Percentiles rank a stretch among this genome's conserved stretches.
Evolutionary conservation across 2,797 vertebrate species (phyloP).

Genomic region (Lepilemur septentrionalis): DNA sequence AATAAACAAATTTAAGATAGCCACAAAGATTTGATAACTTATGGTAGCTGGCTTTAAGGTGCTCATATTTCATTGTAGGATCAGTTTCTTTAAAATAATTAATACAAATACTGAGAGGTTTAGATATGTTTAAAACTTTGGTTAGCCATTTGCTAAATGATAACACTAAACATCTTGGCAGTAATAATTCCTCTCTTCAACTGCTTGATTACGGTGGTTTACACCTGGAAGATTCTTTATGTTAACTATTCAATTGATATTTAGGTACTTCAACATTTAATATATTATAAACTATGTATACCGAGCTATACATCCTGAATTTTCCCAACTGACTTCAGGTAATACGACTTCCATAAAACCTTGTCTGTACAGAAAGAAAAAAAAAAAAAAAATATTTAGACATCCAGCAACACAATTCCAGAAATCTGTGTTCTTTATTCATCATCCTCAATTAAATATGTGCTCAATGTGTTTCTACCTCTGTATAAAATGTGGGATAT

Average conservation of each 20-base stretch:
- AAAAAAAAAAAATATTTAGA: not conserved
- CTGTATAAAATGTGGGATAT: not conserved
- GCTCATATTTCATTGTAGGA: not conserved
- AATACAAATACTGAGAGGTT: not conserved
- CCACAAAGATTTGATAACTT: not conserved
- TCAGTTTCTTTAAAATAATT: not conserved
- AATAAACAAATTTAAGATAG: not conserved
- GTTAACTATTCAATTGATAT: not conserved
- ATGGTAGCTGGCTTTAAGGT: not conserved
- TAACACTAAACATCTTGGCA: not conserved
- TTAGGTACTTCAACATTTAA: not conserved
- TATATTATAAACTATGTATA: not conserved
- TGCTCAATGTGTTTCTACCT: not conserved
- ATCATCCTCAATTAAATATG: not conserved
- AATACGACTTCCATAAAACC: not conserved
- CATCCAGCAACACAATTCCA: not conserved
- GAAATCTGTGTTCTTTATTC: not conserved
- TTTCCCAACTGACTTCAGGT: not conserved
- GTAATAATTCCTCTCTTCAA: not conserved
- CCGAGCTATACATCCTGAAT: not conserved
- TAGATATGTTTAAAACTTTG: not conserved
- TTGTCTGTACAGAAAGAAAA: not conserved
- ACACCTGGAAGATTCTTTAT: not conserved
- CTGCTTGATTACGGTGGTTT: not conserved
- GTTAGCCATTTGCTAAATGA: not conserved